A percentile compares a stretch with the other conserved stretches of the same genome.
Evolutionary conservation across 2,888 invertebrate species (phyloP).

Genomic region (Cancer borealis): DNA sequence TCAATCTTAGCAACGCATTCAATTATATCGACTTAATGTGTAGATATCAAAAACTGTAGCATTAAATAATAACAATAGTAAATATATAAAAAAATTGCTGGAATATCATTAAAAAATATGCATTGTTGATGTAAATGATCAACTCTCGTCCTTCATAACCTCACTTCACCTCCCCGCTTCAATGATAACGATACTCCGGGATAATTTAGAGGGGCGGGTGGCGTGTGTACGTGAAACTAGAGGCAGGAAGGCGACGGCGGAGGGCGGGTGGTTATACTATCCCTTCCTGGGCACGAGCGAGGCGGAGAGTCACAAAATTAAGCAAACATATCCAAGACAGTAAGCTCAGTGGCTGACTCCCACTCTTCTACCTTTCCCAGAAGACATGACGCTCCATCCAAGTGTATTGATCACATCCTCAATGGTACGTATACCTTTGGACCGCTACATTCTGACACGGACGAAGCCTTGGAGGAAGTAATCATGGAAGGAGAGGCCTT

Average conservation of each 20-base stretch:
- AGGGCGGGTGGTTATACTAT: background rate
- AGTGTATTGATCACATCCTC: slow-evolving; percentile 1
- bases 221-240: background rate
- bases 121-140: background rate
- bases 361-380: slow-evolving; percentile 17
- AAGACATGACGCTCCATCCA: background rate
- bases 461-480: slow-evolving; percentile 59
- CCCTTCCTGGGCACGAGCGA: slow-evolving; percentile 41
- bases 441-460: slow-evolving; percentile 58
- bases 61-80: background rate
- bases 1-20: background rate
- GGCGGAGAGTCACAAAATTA: slow-evolving; percentile 58
- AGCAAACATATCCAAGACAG: slow-evolving; percentile 70
- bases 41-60: background rate
- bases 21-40: background rate
- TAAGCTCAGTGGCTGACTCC: slow-evolving; percentile 51
- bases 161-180: background rate
- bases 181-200: background rate
- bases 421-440: background rate
- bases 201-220: background rate
- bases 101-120: background rate
- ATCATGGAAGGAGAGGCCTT: slow-evolving; percentile 68
- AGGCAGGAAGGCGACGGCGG: background rate
- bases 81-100: slow-evolving; percentile 52
- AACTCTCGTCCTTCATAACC: background rate